These are phyloP conservation scores for Bombus vancouverensis DNA, from an alignment of 1,140 invertebrate species.

Conservation along the genomic window DNA sequence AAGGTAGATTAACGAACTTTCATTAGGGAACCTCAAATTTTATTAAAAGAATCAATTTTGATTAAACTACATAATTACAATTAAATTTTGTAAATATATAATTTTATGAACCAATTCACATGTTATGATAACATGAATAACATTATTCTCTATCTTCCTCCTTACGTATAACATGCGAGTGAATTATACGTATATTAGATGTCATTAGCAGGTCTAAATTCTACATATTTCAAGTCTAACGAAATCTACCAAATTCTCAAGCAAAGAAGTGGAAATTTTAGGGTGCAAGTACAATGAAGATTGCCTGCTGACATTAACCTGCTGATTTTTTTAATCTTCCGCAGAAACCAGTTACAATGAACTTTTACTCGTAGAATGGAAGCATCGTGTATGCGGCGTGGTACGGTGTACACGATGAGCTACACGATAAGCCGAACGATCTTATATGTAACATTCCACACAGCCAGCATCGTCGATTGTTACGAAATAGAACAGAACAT, in stretches of 20 bases:
- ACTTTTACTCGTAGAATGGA: background rate
- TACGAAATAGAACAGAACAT: conserved; percentile 21
- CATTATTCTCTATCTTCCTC: background rate
- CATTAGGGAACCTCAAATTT: too few relatives aligned
- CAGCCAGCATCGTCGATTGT: conserved; percentile 6
- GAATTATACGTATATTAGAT: background rate
- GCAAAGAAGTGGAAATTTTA: background rate
- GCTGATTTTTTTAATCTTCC: background rate
- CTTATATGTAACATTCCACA: background rate
- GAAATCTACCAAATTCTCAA: background rate
- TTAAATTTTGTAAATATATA: too few relatives aligned
- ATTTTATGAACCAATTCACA: background rate
- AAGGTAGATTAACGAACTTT: too few relatives aligned
- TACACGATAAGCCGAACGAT: background rate
- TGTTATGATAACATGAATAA: background rate
- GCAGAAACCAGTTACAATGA: background rate
- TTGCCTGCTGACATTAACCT: background rate
- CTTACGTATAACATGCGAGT: background rate
- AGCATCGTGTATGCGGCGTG: too few relatives aligned
- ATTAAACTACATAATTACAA: too few relatives aligned
- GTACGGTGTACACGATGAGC: background rate
- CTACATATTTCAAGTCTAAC: background rate
- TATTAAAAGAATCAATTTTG: too few relatives aligned
- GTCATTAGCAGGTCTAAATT: background rate
- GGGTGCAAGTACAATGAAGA: background rate